phyloP scores from a whole-genome alignment of 1,140 invertebrate genomes.

The Bactericera cockerelli region DNA sequence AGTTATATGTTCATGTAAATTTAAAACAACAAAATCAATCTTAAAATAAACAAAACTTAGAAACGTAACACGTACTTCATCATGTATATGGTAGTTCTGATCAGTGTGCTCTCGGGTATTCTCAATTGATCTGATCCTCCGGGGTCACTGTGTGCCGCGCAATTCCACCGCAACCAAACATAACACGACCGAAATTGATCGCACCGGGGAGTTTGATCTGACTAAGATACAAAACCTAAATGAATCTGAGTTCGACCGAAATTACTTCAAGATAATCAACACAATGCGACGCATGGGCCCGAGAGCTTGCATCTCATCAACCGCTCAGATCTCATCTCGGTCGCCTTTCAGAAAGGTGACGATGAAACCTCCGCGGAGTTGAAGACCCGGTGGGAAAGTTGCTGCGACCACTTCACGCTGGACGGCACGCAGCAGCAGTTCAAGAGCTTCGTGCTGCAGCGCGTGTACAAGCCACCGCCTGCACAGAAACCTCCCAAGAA shows the following conservation, averaged over 20 bases:
- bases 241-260: background rate
- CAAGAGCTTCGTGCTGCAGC: background rate
- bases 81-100: too few relatives aligned
- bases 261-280: background rate
- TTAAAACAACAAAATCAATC: too few relatives aligned
- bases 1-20: too few relatives aligned
- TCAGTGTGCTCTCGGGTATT: too few relatives aligned
- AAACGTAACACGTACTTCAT: too few relatives aligned
- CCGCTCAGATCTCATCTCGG: background rate
- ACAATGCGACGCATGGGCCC: background rate
- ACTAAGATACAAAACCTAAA: background rate
- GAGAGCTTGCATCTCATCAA: background rate
- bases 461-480: background rate
- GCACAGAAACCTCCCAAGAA: background rate
- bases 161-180: too few relatives aligned
- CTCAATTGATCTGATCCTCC: too few relatives aligned
- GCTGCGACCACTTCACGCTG: background rate
- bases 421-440: background rate
- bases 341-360: background rate
- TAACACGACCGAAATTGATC: too few relatives aligned
- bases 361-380: background rate
- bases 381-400: background rate
- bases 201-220: background rate
- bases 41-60: too few relatives aligned
- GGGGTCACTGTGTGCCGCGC: too few relatives aligned